A percentile compares a stretch with the other conserved stretches of the same genome.
Conservation (phyloP, 2,113 vertebrate genomes). For the Nipponia nippon region DNA sequence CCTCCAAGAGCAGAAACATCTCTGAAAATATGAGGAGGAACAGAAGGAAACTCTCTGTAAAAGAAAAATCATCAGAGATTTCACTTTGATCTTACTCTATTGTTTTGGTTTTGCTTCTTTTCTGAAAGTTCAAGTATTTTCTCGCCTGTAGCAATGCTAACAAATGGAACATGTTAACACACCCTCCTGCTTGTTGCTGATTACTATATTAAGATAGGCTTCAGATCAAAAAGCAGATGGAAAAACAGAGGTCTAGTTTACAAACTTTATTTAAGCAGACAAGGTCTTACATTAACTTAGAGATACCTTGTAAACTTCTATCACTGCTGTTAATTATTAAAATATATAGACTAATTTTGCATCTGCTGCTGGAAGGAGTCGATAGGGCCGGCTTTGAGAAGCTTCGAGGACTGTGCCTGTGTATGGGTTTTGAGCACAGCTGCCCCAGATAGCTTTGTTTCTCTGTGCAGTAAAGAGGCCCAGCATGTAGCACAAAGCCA, state of each 20-base stretch:
- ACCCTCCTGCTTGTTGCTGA: constrained; percentile 25
- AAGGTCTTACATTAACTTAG: not conserved
- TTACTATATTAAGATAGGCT: not conserved
- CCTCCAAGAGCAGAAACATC: not conserved
- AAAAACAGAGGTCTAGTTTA: not conserved
- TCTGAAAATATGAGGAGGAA: not conserved
- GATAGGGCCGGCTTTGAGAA: not conserved
- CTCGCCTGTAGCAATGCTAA: constrained; percentile 9
- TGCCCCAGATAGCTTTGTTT: not conserved
- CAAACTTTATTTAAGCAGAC: constrained; percentile 3
- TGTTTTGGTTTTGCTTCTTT: constrained; percentile 45
- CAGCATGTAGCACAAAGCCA: not conserved
- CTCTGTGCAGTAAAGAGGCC: not conserved
- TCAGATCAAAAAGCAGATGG: constrained; percentile 33
- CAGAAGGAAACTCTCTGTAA: not conserved
- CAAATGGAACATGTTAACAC: not conserved
- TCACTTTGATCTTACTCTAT: constrained; percentile 37
- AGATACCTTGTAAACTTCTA: not conserved
- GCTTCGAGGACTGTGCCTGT: not conserved
- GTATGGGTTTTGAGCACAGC: not conserved
- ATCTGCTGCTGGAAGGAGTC: not conserved
- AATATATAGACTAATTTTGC: not conserved
- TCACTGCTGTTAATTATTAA: not conserved
- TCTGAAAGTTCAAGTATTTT: constrained; percentile 44
- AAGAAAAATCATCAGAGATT: not conserved